A percentile compares a stretch with the other conserved stretches of the same genome.
These are phyloP conservation scores for Lasius fuliginosus DNA, from an alignment of 2,888 invertebrate species.

Conservation along the genomic window DNA sequence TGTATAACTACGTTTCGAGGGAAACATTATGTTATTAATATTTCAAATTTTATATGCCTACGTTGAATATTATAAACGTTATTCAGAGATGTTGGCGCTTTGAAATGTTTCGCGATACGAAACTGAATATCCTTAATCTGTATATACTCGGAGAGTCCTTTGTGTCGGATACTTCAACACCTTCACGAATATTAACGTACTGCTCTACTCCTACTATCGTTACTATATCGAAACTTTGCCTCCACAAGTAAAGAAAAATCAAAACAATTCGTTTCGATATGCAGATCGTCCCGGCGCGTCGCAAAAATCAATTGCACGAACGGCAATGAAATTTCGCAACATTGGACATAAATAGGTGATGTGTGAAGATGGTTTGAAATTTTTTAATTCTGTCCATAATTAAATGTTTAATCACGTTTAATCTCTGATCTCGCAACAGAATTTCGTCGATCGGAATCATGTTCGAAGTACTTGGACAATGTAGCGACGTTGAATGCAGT, in stretches of 20 bases:
- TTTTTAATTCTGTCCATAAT: conserved; percentile 7
- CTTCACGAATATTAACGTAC: conserved; percentile 5
- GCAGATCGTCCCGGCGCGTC: neutral
- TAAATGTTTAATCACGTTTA: conserved; percentile 14
- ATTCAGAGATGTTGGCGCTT: conserved; percentile 68
- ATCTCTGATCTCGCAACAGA: neutral
- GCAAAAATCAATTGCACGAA: neutral
- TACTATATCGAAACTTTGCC: neutral
- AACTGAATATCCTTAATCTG: conserved; percentile 18
- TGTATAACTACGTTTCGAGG: conserved; percentile 48
- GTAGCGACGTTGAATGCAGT: neutral
- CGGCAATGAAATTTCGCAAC: neutral
- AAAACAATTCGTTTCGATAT: conserved; percentile 10
- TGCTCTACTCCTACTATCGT: neutral
- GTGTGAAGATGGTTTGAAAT: neutral
- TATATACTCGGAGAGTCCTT: conserved; percentile 8
- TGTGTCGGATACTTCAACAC: neutral
- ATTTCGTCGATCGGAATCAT: conserved; percentile 1
- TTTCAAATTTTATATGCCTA: conserved; percentile 84
- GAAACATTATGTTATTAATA: conserved; percentile 62
- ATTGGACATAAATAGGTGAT: conserved; percentile 8
- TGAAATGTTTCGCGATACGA: conserved; percentile 9
- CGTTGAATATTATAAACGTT: conserved; percentile 80
- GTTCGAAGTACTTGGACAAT: conserved; percentile 17
- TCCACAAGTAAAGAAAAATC: conserved; percentile 7